These are phyloP conservation scores for Erythrocercus mccallii DNA, from an alignment of 2,113 vertebrate species.

Conservation along the genomic window DNA sequence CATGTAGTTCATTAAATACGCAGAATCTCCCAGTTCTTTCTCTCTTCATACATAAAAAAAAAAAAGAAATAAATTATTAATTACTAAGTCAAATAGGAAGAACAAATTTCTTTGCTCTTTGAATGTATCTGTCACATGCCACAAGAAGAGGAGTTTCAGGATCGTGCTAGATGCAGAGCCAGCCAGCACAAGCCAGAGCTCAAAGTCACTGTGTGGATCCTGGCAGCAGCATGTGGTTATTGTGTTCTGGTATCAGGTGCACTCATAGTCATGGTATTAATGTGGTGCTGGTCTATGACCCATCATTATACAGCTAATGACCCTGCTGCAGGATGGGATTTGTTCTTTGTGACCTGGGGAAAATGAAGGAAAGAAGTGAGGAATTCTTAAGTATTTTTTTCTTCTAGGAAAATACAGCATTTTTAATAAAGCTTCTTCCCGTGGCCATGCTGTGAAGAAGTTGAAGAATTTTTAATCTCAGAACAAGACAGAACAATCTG, in stretches of 20 bases:
- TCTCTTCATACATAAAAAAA: fast-evolving
- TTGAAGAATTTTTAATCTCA: neutral
- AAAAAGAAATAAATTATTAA: neutral
- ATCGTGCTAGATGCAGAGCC: neutral
- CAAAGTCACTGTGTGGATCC: neutral
- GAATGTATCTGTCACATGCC: neutral
- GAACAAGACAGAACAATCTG: neutral
- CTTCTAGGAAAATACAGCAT: neutral
- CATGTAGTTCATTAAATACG: neutral
- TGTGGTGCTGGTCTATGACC: neutral
- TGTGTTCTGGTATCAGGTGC: neutral
- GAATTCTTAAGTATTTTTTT: neutral
- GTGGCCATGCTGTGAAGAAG: neutral
- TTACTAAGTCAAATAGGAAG: neutral
- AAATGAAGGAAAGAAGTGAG: neutral
- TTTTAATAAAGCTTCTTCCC: neutral
- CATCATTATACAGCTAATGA: neutral
- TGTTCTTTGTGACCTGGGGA: neutral
- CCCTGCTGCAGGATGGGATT: neutral
- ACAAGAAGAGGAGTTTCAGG: neutral
- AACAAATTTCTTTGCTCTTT: neutral
- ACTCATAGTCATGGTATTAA: neutral
- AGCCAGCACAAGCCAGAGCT: neutral
- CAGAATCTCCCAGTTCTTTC: neutral
- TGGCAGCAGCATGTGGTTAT: neutral